Percentiles rank a stretch among this genome's conserved stretches.
Evolutionary conservation across 2,113 vertebrate species (phyloP).

Genomic region (Siniperca knerii): DNA sequence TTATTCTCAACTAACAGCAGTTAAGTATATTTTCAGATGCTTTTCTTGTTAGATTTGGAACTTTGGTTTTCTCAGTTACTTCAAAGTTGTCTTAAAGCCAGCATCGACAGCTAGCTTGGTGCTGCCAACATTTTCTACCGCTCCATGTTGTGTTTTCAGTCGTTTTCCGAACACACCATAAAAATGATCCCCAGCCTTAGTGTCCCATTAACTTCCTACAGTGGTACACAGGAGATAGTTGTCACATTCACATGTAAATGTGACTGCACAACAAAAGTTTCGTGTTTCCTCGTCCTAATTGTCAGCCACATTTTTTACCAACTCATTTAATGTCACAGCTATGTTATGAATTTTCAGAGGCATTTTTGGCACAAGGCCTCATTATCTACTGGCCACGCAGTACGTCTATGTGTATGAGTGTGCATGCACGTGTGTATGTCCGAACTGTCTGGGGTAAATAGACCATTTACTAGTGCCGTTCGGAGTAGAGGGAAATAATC

Average conservation of each 20-base stretch:
- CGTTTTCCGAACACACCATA: neutral
- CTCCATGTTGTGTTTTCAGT: neutral
- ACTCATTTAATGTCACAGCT: neutral
- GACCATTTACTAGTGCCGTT: constrained; percentile 20
- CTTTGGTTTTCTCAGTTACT: neutral
- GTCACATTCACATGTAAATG: neutral
- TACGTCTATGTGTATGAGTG: neutral
- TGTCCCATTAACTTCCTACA: neutral
- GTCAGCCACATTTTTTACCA: neutral
- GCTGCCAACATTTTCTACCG: neutral
- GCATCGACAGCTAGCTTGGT: neutral
- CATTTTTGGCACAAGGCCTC: constrained; percentile 22
- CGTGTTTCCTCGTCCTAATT: neutral
- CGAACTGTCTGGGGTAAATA: neutral
- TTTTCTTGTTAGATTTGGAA: neutral
- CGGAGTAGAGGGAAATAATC: constrained; percentile 24
- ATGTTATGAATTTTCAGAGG: neutral
- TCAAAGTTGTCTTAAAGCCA: neutral
- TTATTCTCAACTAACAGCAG: neutral
- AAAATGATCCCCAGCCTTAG: neutral
- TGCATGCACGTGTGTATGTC: neutral
- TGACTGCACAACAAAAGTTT: neutral
- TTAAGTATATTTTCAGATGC: neutral
- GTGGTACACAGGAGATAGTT: too few species aligned
- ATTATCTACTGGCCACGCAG: neutral